These are phyloP conservation scores for cattle (Bos taurus) DNA, from an alignment of 2,113 vertebrate genomes.

Conservation along the genomic window ARS-UCD2.0 NC_037334.1:5396501-5397000, in stretches of 20 bases:
- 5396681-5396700: not conserved
- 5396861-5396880: not conserved
- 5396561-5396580: not conserved
- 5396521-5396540: not conserved
- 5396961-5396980: not conserved
- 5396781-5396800: not conserved
- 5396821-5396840: not conserved
- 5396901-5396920: not conserved
- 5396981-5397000: not conserved
- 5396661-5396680: not conserved
- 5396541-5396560: not conserved
- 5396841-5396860: constrained; percentile 62
- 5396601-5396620: not conserved
- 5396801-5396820: not conserved
- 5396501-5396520: not conserved
- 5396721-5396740: not conserved
- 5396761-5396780: not conserved
- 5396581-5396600: not conserved
- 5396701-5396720: not conserved
- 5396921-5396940: not conserved
- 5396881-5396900: not conserved
- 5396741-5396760: not conserved
- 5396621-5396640: not conserved
- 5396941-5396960: not conserved
- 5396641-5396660: not conserved